phyloP scores from a whole-genome alignment of 2,888 invertebrate genomes.

The Troides aeacus region DNA sequence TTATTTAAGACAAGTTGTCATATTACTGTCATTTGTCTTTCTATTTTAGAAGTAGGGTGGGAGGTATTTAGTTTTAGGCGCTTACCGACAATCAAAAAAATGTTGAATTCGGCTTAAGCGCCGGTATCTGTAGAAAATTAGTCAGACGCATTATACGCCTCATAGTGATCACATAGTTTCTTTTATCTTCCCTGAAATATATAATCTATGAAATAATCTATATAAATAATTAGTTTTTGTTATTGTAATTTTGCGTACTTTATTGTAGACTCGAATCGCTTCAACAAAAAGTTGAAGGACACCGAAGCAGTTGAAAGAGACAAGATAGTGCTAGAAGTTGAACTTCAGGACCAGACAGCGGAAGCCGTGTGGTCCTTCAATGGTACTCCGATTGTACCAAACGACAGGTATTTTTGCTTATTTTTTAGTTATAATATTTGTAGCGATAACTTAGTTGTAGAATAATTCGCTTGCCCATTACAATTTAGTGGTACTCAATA shows the following conservation, averaged over 20 bases:
- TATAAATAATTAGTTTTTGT: not conserved
- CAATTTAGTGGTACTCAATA: not conserved
- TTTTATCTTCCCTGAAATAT: no score
- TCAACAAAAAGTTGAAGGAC: conserved; percentile 98
- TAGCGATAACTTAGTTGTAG: no score
- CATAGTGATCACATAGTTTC: no score
- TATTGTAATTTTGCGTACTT: not conserved
- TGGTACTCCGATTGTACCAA: conserved; percentile 91
- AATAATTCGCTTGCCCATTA: not conserved
- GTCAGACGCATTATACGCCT: no score
- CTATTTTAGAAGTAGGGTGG: no score
- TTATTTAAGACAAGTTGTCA: no score
- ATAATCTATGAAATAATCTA: no score
- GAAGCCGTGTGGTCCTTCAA: conserved; percentile 97
- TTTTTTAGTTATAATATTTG: not conserved
- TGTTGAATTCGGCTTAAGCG: no score
- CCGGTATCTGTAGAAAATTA: no score
- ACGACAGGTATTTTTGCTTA: conserved; percentile 73
- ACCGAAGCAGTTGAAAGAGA: conserved; percentile 95
- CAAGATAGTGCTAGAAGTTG: conserved; percentile 93
- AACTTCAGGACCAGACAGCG: conserved; percentile 97
- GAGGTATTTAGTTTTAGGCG: no score
- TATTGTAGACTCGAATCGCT: conserved; percentile 93
- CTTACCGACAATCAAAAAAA: no score
- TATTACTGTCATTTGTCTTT: no score